Percentiles rank a stretch among this genome's conserved stretches.
Conservation (phyloP, 92 coral and sea anemone species). For the Parazoanthus darwini region DNA sequence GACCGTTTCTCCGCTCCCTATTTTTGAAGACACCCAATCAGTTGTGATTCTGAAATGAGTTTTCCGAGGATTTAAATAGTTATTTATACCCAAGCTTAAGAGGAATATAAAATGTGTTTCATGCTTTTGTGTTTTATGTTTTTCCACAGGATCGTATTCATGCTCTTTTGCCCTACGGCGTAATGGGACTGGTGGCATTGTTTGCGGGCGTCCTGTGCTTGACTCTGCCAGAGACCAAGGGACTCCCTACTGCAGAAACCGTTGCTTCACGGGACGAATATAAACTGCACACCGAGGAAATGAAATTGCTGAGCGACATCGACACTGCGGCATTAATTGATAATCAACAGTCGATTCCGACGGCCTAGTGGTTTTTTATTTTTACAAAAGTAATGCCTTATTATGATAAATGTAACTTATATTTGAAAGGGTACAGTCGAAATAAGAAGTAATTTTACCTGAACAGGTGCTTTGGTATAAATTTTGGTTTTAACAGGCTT, state of each 20-base stretch:
- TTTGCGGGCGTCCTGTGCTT: slow-evolving; percentile 49
- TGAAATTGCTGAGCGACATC: background rate
- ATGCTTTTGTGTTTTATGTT: background rate
- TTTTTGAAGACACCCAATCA: too few species aligned
- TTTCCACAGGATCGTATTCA: slow-evolving; percentile 47
- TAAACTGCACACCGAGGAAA: slow-evolving; percentile 1
- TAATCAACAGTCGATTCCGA: background rate
- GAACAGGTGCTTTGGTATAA: too few species aligned
- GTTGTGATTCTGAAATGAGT: too few species aligned
- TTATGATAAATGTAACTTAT: too few species aligned
- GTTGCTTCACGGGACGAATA: slow-evolving; percentile 24
- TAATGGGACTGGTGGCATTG: slow-evolving; percentile 38
- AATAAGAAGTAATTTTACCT: too few species aligned
- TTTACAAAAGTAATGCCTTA: background rate
- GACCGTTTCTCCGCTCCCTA: too few species aligned
- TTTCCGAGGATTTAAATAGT: background rate
- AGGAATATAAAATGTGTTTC: background rate
- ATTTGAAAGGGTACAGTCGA: too few species aligned
- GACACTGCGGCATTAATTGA: slow-evolving; percentile 1
- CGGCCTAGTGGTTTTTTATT: background rate
- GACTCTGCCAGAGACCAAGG: slow-evolving; percentile 47
- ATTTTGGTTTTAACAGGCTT: too few species aligned
- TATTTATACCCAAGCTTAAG: too few species aligned
- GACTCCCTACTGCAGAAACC: slow-evolving; percentile 44
- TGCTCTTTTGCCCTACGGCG: slow-evolving; percentile 40